A percentile compares a stretch with the other conserved stretches of the same genome.
Evolutionary conservation across 2,113 vertebrate species (phyloP).

Genomic region (Microtus richardsoni): DNA sequence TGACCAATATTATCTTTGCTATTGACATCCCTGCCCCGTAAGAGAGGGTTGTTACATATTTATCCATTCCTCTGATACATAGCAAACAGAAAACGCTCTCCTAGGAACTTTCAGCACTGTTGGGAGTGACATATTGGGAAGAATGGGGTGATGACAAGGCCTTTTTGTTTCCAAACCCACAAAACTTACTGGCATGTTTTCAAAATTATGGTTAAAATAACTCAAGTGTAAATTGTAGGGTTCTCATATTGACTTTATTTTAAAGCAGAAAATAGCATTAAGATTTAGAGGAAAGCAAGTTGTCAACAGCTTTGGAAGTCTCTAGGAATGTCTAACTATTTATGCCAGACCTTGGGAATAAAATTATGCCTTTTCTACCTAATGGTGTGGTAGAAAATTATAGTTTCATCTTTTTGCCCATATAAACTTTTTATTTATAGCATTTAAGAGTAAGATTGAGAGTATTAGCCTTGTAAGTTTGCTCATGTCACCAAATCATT

Average conservation of each 20-base stretch:
- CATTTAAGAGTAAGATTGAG: slow-evolving; percentile 15
- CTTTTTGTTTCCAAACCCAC: slow-evolving; percentile 21
- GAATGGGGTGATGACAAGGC: not conserved
- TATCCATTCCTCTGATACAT: not conserved
- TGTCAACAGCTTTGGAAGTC: slow-evolving; percentile 49
- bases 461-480: not conserved
- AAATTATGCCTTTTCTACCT: slow-evolving; percentile 24
- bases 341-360: slow-evolving; percentile 26
- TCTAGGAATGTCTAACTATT: slow-evolving; percentile 1
- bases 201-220: slow-evolving; percentile 59
- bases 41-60: not conserved
- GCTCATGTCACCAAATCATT: slow-evolving; percentile 44
- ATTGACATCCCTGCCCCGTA: not conserved
- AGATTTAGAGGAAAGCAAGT: slow-evolving; percentile 63
- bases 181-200: slow-evolving; percentile 25
- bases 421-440: slow-evolving; percentile 32
- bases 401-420: slow-evolving; percentile 38
- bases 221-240: slow-evolving; percentile 62
- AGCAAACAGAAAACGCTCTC: not conserved
- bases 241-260: slow-evolving; percentile 69
- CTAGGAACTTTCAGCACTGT: not conserved
- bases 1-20: not conserved
- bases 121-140: not conserved
- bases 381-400: not conserved
- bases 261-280: slow-evolving; percentile 66